These are phyloP conservation scores for Drosophila virilis DNA, from an alignment of 1,140 invertebrate species.

Conservation along the genomic window DNA sequence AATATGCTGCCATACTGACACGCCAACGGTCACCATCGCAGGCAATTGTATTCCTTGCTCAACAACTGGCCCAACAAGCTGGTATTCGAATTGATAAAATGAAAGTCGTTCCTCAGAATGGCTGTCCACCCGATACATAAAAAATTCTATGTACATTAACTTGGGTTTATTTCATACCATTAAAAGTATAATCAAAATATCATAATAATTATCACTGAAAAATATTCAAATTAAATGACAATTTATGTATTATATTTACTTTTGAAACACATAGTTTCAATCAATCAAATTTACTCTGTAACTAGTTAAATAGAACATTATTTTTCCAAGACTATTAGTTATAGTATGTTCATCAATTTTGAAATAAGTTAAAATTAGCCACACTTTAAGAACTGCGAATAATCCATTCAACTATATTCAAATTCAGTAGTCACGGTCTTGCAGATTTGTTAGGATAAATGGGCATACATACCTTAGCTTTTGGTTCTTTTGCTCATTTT, in stretches of 20 bases:
- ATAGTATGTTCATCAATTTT: no score
- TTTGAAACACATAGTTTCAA: no score
- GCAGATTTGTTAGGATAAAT: no score
- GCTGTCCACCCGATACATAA: not conserved
- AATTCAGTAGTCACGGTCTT: not conserved
- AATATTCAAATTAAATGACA: no score
- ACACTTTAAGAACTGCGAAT: not conserved
- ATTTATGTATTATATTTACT: no score
- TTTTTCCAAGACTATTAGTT: no score
- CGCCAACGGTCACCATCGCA: conserved; percentile 1
- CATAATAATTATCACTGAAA: no score
- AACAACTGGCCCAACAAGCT: not conserved
- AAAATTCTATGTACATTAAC: not conserved
- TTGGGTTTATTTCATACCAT: no score
- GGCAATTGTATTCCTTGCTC: not conserved
- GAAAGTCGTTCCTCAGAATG: not conserved
- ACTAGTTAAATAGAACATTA: no score
- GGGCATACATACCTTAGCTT: not conserved
- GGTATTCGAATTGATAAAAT: conserved; percentile 15
- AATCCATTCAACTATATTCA: not conserved
- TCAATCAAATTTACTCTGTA: no score
- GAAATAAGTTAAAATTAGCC: not conserved
- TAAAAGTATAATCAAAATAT: no score
- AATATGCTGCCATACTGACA: conserved; percentile 34
- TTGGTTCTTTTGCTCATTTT: not conserved